Base-by-base conservation (phyloP, 2,113 vertebrate genomes). In the Coturnix japonica region DNA sequence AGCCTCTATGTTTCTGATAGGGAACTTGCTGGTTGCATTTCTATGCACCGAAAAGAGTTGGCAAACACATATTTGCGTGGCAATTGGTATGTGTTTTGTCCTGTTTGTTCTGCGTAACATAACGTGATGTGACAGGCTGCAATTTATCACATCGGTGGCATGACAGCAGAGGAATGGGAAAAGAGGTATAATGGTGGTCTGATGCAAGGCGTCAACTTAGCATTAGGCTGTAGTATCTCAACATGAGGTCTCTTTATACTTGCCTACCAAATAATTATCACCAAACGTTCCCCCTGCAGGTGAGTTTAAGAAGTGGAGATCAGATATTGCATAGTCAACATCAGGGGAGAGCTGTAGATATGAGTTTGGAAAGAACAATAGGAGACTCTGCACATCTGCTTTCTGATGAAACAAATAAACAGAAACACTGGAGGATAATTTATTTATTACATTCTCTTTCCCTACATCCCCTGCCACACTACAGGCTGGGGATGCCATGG, bases 61-160 rank as follows among this genome's bases (percentile, higher is more conserved):
- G 95, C 95, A 97, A 95, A 95, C 70, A 63, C 91, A 93, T 96
- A 89, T 89, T 97, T 96, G 94, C 94, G 35, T 96, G 96, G 96
- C 95, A 95, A 94, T 70, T 94, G 95, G 96, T 97, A 96, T 97
- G 95, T 94, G 95, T 93, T 96, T 94, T 96, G 94, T 97, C 97
- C 94, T 98, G 94, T 95, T 96, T 96, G 95, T 67, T 94, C 91
- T 94, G 83, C 20, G 4, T 90, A 92, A 94, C 2, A 21, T 97
- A 97, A 97, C 59, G 47, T 89, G 95, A 95, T 97, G 88, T 96
- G 97, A 97, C 96, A 97, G 90, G 84, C 81, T 96, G 67, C 95
- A 91, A 96, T 95, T 96, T 89, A 95, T 89, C 96, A 93, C 87
- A 85, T 64, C 91, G 59, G 91, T 37, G 72, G 81, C 51, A 7